Percentiles rank a stretch among this genome's conserved stretches.
Conservation (phyloP, 2,797 vertebrate species). For the Lacerta bilineata region DNA sequence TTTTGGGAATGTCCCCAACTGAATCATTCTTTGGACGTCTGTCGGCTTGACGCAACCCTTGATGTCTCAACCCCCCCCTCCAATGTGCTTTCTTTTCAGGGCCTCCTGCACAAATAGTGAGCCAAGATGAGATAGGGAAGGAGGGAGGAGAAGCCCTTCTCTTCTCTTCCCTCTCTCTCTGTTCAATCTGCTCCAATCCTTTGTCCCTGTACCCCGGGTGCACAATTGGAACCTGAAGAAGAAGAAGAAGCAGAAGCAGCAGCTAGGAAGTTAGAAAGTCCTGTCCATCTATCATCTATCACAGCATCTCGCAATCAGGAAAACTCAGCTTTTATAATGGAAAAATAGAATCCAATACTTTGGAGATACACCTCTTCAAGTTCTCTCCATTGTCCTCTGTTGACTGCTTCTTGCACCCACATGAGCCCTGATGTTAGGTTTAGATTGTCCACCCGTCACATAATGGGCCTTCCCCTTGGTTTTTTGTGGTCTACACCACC, state of each 20-base stretch:
- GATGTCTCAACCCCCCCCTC: not conserved
- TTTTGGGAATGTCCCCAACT: constrained; percentile 57
- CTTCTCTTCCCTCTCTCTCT: constrained; percentile 33
- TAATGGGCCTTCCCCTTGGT: too few species aligned
- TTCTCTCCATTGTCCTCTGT: too few species aligned
- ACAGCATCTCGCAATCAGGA: too few species aligned
- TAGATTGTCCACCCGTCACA: too few species aligned
- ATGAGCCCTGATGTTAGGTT: too few species aligned
- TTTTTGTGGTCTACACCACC: too few species aligned
- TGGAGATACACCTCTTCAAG: too few species aligned
- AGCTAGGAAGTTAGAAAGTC: not conserved
- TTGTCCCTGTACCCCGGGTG: constrained; percentile 42
- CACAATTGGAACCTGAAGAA: constrained; percentile 48
- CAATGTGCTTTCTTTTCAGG: not conserved
- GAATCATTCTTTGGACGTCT: not conserved
- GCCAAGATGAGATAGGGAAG: not conserved
- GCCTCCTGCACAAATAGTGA: constrained; percentile 60
- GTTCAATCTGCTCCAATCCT: constrained; percentile 46
- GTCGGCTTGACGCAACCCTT: constrained; percentile 30
- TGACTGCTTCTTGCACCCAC: too few species aligned
- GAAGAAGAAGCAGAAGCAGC: not conserved
- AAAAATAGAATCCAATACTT: too few species aligned
- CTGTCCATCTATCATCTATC: too few species aligned
- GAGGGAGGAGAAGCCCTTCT: not conserved
- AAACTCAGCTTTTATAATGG: too few species aligned